phyloP scores from a whole-genome alignment of 2,888 invertebrate genomes.

The Julus scandinavius region DNA sequence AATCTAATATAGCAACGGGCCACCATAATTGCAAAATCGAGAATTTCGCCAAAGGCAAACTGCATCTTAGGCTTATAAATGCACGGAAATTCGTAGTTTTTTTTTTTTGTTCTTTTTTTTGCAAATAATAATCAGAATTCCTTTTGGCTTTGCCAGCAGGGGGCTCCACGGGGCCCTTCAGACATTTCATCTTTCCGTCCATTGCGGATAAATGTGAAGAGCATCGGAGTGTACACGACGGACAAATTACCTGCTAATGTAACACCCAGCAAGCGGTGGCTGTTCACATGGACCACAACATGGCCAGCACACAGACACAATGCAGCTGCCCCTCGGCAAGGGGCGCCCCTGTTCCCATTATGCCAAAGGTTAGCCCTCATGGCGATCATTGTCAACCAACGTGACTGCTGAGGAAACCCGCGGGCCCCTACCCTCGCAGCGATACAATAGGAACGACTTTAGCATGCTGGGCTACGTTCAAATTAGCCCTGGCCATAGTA shows the following conservation, averaged over 20 bases:
- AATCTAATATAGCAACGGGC: neutral
- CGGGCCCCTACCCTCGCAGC: neutral
- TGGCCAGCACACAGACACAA: neutral
- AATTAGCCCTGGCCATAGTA: neutral
- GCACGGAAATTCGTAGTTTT: neutral
- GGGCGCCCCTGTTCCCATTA: neutral
- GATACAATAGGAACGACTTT: neutral
- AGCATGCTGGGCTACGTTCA: neutral
- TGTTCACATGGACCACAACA: conserved; percentile 1
- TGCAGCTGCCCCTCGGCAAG: neutral
- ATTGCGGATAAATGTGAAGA: neutral
- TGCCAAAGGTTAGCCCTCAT: neutral
- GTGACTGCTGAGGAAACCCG: neutral
- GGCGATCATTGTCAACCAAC: neutral
- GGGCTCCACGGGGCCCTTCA: neutral
- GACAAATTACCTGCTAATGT: conserved; percentile 1
- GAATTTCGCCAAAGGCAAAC: neutral
- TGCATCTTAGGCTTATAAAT: conserved; percentile 29
- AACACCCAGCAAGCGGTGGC: neutral
- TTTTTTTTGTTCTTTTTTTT: too few species aligned
- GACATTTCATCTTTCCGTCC: neutral
- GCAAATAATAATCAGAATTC: neutral
- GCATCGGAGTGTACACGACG: neutral
- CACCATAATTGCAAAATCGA: neutral
- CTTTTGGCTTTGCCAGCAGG: conserved; percentile 1